phyloP scores from a whole-genome alignment of 2,888 invertebrate genomes.

The Euplexia lucipara region DNA sequence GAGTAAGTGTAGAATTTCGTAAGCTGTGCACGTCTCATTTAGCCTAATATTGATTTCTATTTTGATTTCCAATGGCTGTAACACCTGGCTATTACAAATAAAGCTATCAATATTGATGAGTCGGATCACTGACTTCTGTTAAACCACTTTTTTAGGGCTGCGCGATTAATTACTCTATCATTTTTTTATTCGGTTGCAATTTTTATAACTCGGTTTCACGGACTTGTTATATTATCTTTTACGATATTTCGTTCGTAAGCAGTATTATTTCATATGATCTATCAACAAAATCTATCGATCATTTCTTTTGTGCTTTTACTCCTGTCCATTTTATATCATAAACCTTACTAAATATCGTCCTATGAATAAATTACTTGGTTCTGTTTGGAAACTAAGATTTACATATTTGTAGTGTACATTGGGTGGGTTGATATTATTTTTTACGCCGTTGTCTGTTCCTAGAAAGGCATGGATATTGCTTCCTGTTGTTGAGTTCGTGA shows the following conservation, averaged over 20 bases:
- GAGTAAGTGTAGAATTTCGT: neutral
- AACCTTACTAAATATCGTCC: slow-evolving; percentile 57
- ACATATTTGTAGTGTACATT: slow-evolving; percentile 45
- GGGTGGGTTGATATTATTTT: slow-evolving; percentile 43
- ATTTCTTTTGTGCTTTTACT: slow-evolving; percentile 58
- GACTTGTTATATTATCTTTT: slow-evolving; percentile 42
- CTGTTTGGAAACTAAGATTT: slow-evolving; percentile 49
- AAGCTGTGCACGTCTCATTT: slow-evolving; percentile 44
- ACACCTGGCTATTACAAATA: slow-evolving; percentile 51
- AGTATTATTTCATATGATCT: slow-evolving; percentile 61
- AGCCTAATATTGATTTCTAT: slow-evolving; percentile 48
- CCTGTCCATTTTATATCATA: slow-evolving; percentile 57
- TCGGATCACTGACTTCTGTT: slow-evolving; percentile 64
- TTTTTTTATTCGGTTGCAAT: slow-evolving; percentile 21
- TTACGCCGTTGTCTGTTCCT: slow-evolving; percentile 43
- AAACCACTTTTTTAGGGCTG: slow-evolving; percentile 13
- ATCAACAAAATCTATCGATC: slow-evolving; percentile 54
- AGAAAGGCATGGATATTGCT: slow-evolving; percentile 47
- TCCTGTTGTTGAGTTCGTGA: slow-evolving; percentile 51
- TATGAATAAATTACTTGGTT: slow-evolving; percentile 39
- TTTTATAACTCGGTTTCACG: slow-evolving; percentile 41
- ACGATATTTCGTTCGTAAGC: slow-evolving; percentile 50
- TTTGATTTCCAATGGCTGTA: slow-evolving; percentile 47
- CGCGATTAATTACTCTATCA: slow-evolving; percentile 9
- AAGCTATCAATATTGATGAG: neutral